Base-by-base conservation (phyloP, 2,113 vertebrate species). In the Epinephelus lanceolatus region DNA sequence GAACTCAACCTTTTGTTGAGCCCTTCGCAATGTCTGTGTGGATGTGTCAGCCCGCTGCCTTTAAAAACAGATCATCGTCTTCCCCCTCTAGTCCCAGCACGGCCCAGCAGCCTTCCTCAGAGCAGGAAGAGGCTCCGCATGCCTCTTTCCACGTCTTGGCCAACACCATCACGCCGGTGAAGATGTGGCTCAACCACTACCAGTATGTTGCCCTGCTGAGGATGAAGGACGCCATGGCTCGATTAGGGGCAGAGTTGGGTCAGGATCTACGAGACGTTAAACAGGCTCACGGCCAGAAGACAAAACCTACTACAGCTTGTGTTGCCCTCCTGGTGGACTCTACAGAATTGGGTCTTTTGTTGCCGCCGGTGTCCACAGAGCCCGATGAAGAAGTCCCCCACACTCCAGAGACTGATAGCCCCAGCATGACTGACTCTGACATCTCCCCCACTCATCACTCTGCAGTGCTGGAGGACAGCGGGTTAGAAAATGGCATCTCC, bases 141-240 rank as follows among this genome's bases (percentile, higher is more conserved):
- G 97, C 96, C 15, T 94, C 95, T 5, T 1, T 97, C 57, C 97
- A 99, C 0, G 17, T 99, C 73, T 94, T 99, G 6, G 83, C 95
- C 10, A 96, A 97, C 83, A 95, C 96, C 12, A 89, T 97, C 23
- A 95, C 96, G 2, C 96, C 96, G 0, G 84, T 99, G 78, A 94
- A 95, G 17, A 73, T 98, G 94, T 96, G 96, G 83, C 95, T 99
- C n/a, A 97, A 98, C 85, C 98, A 99, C 91, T 99, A 99, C 90
- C 98, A 99, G 75, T 99, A 98, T 53, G 92, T 99, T 56, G 97
- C 97, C 7, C 94, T 99, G 56, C 95, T 99, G 78, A 96, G 98
- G 77, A 95, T 99, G 94, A 98, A 96, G 84, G 98, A 99, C 60
- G 90, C 95, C 62, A 90, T 99, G 78, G 94, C 95, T 23, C 87